Evolutionary conservation across 2,888 invertebrate genomes (phyloP), one percentile per base, ranked within the genome.

Genomic region (Plebejus anna): DNA sequence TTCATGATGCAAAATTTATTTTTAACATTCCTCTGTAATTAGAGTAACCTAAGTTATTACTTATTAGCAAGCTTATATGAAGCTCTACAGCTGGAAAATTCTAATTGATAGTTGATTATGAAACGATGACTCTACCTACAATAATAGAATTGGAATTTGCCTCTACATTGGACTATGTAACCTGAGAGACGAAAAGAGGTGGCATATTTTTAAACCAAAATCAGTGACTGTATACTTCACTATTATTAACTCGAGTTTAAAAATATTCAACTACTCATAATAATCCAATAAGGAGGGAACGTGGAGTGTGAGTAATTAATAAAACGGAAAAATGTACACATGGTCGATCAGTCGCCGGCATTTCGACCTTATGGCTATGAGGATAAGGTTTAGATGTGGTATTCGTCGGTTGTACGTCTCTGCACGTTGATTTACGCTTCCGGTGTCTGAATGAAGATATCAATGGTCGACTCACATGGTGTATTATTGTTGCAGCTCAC

Each of bases 361-460:
- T 7, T 13, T 13, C 32, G 66, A 66, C 32, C 36, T 32, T 66
- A 66, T 66, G 11, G 1, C 16, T 32, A 32, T 32, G 13, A 13
- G 13, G 13, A 66, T 66, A 36, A 16, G 36, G 66, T 66, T 66
- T 0, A 66, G 11, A 66, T 32, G 66, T 32, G 66, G 16, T 66
- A 36, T 13, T 5, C 66, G 32, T 13, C 32, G 66, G 9, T 32
- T 32, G 66, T 83, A 81, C 84, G 87, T 85, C 85, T 85, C 85
- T 85, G 84, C 82, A 84, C 86, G 86, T 85, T 90, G 90, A 91
- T 92, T 92, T 91, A 92, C 90, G 88, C 87, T 87, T 92, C 92
- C 92, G 89, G 86, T 86, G 81, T 81, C 81, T 91, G 90, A 91
- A 92, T 90, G 89, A 88, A 90, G 86, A 88, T 88, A 90, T 90